phyloP scores from a whole-genome alignment of 2,113 vertebrate genomes.

The Cranoglanis bouderius region DNA sequence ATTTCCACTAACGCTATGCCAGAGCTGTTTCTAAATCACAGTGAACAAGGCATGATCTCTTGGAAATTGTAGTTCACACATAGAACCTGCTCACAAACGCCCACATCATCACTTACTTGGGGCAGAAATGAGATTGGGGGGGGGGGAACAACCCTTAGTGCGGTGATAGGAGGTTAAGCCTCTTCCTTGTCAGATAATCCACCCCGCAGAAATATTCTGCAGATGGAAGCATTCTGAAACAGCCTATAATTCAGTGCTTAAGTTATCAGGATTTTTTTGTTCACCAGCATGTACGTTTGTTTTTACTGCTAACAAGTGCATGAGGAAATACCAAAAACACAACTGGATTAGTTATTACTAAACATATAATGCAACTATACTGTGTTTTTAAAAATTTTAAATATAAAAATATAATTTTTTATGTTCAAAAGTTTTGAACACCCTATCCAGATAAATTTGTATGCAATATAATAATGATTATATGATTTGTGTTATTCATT shows the following conservation, averaged over 20 bases:
- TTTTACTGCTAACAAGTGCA: conserved; percentile 56
- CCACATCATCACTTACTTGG: conserved; percentile 61
- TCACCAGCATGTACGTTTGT: conserved; percentile 57
- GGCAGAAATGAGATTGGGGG: conserved; percentile 57
- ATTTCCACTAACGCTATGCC: conserved; percentile 19
- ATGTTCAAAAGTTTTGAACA: background rate
- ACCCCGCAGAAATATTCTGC: conserved; percentile 71
- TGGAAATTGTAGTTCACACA: conserved; percentile 34
- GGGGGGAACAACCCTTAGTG: conserved; percentile 53
- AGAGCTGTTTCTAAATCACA: conserved; percentile 32
- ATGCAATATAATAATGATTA: background rate
- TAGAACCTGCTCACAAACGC: conserved; percentile 19
- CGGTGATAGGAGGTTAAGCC: conserved; percentile 71
- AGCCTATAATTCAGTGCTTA: conserved; percentile 75
- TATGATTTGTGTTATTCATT: background rate
- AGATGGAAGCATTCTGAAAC: conserved; percentile 74
- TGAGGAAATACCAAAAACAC: conserved; percentile 39
- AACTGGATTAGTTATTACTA: background rate
- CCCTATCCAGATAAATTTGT: background rate
- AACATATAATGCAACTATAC: background rate
- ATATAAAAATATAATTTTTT: background rate
- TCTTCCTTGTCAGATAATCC: conserved; percentile 77
- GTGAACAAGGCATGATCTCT: conserved; percentile 40
- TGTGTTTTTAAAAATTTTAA: no score
- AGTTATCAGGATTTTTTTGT: conserved; percentile 73